Conservation (phyloP, 1,140 invertebrate genomes). For the Asbolus verrucosus region DNA sequence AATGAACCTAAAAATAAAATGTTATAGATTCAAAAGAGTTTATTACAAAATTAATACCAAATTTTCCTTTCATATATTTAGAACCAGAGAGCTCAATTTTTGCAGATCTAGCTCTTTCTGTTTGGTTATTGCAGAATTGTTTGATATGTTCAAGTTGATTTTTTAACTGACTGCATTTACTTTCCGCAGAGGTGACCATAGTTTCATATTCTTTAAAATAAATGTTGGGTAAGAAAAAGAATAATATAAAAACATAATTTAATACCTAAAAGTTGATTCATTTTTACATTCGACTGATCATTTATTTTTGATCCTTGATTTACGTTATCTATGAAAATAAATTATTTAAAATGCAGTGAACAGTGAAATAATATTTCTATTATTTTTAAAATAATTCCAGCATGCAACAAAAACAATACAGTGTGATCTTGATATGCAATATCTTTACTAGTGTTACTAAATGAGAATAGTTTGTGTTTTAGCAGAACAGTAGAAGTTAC, state of each 20-base stretch:
- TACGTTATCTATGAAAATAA: not conserved
- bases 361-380: no score
- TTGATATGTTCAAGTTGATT: slow-evolving; percentile 1
- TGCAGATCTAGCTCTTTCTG: not conserved
- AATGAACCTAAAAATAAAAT: not conserved
- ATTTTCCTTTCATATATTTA: not conserved
- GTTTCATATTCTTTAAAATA: slow-evolving; percentile 1
- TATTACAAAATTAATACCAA: not conserved
- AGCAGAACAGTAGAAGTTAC: no score
- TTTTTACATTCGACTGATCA: not conserved
- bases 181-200: slow-evolving; percentile 8
- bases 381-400: no score
- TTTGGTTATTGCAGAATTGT: slow-evolving; percentile 5
- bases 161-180: slow-evolving; percentile 8
- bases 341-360: no score
- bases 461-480: no score
- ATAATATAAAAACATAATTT: no score
- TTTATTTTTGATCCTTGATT: not conserved
- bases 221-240: no score
- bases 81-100: not conserved
- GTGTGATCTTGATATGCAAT: no score
- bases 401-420: not conserved
- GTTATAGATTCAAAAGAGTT: not conserved
- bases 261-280: slow-evolving; percentile 13
- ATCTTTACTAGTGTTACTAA: no score